Conservation (phyloP, 2,797 vertebrate genomes). For the Crocidura indochinensis region DNA sequence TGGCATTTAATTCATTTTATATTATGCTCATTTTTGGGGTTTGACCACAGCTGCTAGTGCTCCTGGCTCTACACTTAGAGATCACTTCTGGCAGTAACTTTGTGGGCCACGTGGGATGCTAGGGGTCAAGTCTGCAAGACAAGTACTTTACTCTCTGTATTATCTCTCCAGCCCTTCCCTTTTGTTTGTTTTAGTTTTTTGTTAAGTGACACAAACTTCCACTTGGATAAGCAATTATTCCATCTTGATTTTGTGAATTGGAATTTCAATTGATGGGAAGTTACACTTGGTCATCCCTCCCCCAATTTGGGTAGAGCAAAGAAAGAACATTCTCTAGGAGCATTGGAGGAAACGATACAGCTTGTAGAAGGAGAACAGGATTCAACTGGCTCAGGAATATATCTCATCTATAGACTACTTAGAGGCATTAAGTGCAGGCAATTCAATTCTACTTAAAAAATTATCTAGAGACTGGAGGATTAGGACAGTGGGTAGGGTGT, state of each 20-base stretch:
- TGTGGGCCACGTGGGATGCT: too few relatives aligned
- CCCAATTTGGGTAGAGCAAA: neutral
- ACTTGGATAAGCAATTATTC: conserved; percentile 1
- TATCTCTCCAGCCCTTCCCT: too few relatives aligned
- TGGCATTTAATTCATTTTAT: conserved; percentile 47
- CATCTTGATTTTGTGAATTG: conserved; percentile 47
- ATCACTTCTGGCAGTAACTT: too few relatives aligned
- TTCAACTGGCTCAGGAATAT: neutral
- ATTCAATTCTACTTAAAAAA: conserved; percentile 49
- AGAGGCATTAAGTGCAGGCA: neutral
- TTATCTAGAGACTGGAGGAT: neutral
- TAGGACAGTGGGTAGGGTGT: too few relatives aligned
- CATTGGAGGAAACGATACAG: neutral
- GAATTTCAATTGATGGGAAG: conserved; percentile 1
- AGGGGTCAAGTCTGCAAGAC: too few relatives aligned
- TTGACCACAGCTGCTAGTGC: too few relatives aligned
- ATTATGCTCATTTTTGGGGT: neutral
- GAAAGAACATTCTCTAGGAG: neutral
- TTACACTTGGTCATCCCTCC: neutral
- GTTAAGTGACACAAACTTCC: neutral
- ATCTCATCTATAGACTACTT: conserved; percentile 1
- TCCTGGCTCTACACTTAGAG: too few relatives aligned
- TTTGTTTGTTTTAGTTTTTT: neutral
- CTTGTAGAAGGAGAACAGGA: neutral
- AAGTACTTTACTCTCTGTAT: too few relatives aligned